Percentiles rank a stretch among this genome's conserved stretches.
Evolutionary conservation across 2,113 vertebrate species (phyloP).

Genomic region (Gadus macrocephalus): DNA sequence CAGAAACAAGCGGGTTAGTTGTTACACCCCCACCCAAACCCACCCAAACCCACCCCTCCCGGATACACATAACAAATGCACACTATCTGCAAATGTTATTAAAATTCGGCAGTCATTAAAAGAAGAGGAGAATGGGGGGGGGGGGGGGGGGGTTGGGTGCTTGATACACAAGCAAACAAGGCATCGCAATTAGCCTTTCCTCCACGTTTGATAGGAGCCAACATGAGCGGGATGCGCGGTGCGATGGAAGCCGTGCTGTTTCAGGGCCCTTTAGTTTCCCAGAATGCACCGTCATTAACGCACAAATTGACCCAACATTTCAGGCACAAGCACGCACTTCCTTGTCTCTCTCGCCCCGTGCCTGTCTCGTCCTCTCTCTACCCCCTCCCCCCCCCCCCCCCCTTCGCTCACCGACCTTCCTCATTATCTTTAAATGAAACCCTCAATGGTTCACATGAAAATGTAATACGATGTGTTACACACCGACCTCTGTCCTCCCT

Average conservation of each 20-base stretch:
- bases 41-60: background rate
- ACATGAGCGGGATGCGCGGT: background rate
- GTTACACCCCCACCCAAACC: slow-evolving; percentile 33
- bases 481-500: no score
- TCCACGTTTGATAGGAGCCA: background rate
- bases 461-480: background rate
- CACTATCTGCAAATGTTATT: slow-evolving; percentile 45
- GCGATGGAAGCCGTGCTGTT: background rate
- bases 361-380: background rate
- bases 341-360: background rate
- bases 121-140: slow-evolving; percentile 9
- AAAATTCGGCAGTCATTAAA: slow-evolving; percentile 53
- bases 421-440: background rate
- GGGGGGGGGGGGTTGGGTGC: background rate
- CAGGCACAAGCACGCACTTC: background rate
- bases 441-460: background rate
- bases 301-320: slow-evolving; percentile 4
- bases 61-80: slow-evolving; percentile 24
- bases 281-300: slow-evolving; percentile 19
- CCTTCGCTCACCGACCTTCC: background rate
- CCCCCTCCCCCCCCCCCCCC: background rate
- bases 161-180: slow-evolving; percentile 45
- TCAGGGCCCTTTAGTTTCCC: background rate
- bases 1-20: slow-evolving; percentile 65
- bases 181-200: slow-evolving; percentile 19